Evolutionary conservation across 2,888 invertebrate genomes (phyloP).

Genomic region (Stenodera caucasica): DNA sequence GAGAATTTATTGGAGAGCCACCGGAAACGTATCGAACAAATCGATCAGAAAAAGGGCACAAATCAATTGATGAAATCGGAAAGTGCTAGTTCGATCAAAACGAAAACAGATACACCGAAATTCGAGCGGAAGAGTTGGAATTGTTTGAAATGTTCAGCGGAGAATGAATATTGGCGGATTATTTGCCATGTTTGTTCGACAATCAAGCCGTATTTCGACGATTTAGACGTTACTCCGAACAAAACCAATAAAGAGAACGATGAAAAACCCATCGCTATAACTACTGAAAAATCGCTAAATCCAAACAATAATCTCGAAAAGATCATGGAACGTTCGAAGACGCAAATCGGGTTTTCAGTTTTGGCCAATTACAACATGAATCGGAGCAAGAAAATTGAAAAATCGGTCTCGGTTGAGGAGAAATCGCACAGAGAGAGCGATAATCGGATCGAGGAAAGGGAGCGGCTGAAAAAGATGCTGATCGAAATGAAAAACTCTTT

Average conservation of each 20-base stretch:
- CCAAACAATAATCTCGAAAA: conserved; percentile 39
- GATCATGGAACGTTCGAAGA: conserved; percentile 51
- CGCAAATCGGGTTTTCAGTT: conserved; percentile 54
- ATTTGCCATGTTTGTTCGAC: conserved; percentile 65
- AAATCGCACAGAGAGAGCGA: conserved; percentile 50
- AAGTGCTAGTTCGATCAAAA: conserved; percentile 44
- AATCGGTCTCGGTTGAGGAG: conserved; percentile 34
- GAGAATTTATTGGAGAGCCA: conserved; percentile 42
- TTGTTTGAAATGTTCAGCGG: conserved; percentile 64
- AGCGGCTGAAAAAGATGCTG: conserved; percentile 69
- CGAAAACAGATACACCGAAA: conserved; percentile 45
- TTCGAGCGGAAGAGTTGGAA: conserved; percentile 57
- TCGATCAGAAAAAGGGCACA: conserved; percentile 41
- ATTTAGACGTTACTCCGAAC: conserved; percentile 38
- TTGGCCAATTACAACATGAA: conserved; percentile 45
- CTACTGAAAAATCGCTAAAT: conserved; percentile 9
- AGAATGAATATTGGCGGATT: conserved; percentile 64
- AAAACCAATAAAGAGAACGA: conserved; percentile 21
- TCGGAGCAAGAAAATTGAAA: conserved; percentile 37
- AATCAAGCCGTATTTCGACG: conserved; percentile 58
- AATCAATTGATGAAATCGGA: conserved; percentile 51
- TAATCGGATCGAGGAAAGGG: conserved; percentile 59
- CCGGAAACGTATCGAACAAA: conserved; percentile 45
- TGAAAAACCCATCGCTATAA: conserved; percentile 28
- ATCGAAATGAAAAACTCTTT: conserved; percentile 78